Evolutionary conservation across 2,888 invertebrate genomes (phyloP).

Genomic region (Drosophila differens): DNA sequence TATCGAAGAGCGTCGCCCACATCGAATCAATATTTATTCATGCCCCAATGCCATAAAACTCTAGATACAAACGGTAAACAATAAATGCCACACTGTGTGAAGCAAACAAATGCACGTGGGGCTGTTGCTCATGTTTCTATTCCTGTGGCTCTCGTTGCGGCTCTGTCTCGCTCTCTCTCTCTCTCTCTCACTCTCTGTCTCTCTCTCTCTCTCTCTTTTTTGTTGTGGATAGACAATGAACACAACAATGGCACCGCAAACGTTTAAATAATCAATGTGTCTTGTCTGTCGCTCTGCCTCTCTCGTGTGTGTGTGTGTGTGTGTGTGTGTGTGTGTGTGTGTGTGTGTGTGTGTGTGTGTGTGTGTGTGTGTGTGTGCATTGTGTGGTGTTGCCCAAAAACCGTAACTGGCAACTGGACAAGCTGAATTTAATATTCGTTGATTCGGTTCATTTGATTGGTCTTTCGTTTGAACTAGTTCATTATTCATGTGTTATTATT

Average conservation of each 20-base stretch:
- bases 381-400: slow-evolving; percentile 23
- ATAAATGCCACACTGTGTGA: slow-evolving; percentile 57
- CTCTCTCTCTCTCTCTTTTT: neutral
- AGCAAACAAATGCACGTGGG: slow-evolving; percentile 39
- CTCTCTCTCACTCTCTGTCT: neutral
- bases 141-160: slow-evolving; percentile 13
- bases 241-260: slow-evolving; percentile 61
- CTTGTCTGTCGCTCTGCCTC: slow-evolving; percentile 27
- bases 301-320: neutral
- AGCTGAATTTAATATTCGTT: slow-evolving; percentile 24
- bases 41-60: slow-evolving; percentile 56
- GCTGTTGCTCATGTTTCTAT: slow-evolving; percentile 9
- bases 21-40: slow-evolving; percentile 61
- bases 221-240: slow-evolving; percentile 26
- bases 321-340: slow-evolving; percentile 4
- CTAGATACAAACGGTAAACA: slow-evolving; percentile 62
- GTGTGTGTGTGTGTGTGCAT: slow-evolving; percentile 6
- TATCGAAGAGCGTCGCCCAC: slow-evolving; percentile 12
- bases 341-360: neutral
- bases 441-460: slow-evolving; percentile 46
- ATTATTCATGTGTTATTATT: slow-evolving; percentile 68
- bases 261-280: slow-evolving; percentile 68
- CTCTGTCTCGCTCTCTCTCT: neutral
- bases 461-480: slow-evolving; percentile 35
- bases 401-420: slow-evolving; percentile 36